These are phyloP conservation scores for Trichogramma evanescens DNA, from an alignment of 2,888 invertebrate species.

Conservation along the genomic window DNA sequence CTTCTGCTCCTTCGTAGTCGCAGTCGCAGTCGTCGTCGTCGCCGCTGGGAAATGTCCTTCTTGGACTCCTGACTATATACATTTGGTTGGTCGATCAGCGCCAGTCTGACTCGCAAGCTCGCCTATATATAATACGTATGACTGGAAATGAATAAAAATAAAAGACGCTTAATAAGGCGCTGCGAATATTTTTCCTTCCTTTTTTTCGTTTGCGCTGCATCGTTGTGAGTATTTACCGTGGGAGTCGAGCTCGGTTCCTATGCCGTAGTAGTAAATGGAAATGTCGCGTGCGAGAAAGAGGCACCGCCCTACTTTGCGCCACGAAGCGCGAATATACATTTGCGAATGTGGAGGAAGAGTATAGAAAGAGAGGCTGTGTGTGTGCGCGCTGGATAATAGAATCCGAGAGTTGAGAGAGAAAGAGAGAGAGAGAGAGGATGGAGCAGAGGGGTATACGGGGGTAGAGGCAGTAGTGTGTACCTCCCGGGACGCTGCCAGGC, in stretches of 20 bases:
- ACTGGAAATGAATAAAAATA: too few species aligned
- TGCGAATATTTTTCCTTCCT: slow-evolving; percentile 14
- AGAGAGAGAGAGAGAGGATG: too few species aligned
- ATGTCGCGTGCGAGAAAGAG: slow-evolving; percentile 15
- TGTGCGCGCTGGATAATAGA: slow-evolving; percentile 16
- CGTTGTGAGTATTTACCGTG: neutral
- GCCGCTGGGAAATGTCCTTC: slow-evolving; percentile 6
- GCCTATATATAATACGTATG: neutral
- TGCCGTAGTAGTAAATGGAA: slow-evolving; percentile 24
- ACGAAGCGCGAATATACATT: slow-evolving; percentile 20
- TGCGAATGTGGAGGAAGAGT: slow-evolving; percentile 8
- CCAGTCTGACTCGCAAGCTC: neutral
- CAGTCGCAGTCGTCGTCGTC: neutral
- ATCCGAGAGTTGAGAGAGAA: slow-evolving; percentile 20
- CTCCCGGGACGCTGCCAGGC: too few species aligned
- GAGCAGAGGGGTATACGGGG: too few species aligned
- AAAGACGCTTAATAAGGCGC: neutral
- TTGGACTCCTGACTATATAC: neutral
- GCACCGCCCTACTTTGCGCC: slow-evolving; percentile 21
- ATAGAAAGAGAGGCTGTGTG: neutral
- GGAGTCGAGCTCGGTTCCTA: slow-evolving; percentile 22
- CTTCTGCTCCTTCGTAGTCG: too few species aligned
- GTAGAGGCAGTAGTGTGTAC: too few species aligned
- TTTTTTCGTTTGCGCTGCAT: neutral
- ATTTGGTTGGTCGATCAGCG: slow-evolving; percentile 1